A percentile compares a stretch with the other conserved stretches of the same genome.
Evolutionary conservation across 2,113 vertebrate species (phyloP).

Genomic region (Nothocercus nigrocapillus): DNA sequence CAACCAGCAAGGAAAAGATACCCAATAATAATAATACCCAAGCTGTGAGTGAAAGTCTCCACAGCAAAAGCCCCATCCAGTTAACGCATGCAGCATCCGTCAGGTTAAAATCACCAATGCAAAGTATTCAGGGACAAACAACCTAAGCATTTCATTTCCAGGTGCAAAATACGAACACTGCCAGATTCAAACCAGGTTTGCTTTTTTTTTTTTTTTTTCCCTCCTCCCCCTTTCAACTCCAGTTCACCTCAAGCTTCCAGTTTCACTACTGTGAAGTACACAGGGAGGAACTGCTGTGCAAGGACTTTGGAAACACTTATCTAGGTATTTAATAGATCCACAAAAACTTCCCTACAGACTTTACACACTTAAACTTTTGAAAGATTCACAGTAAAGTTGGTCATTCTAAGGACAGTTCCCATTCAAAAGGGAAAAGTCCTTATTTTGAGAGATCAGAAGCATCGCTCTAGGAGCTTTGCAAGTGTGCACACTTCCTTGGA

Average conservation of each 20-base stretch:
- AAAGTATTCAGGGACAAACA: neutral
- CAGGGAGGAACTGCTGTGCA: neutral
- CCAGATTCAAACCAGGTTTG: neutral
- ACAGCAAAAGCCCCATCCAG: neutral
- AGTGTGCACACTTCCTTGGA: rapidly evolving
- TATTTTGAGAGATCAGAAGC: neutral
- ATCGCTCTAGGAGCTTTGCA: neutral
- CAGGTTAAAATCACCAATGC: neutral
- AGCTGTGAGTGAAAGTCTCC: neutral
- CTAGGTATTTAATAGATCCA: neutral
- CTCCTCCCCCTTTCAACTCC: neutral
- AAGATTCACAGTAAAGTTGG: neutral
- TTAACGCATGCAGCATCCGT: neutral
- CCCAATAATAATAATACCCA: neutral
- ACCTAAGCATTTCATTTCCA: neutral
- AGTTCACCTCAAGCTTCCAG: neutral
- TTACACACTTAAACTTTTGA: neutral
- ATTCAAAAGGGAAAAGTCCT: neutral
- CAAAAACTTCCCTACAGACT: neutral
- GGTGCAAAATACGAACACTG: slow-evolving; percentile 49
- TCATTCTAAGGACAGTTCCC: neutral
- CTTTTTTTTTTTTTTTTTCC: neutral
- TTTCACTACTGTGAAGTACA: neutral
- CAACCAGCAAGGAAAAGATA: neutral
- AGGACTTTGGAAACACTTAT: neutral